Percentiles rank a stretch among this genome's conserved stretches.
These are phyloP conservation scores for Brenthis daphne DNA, from an alignment of 2,888 invertebrate species.

Conservation along the genomic window DNA sequence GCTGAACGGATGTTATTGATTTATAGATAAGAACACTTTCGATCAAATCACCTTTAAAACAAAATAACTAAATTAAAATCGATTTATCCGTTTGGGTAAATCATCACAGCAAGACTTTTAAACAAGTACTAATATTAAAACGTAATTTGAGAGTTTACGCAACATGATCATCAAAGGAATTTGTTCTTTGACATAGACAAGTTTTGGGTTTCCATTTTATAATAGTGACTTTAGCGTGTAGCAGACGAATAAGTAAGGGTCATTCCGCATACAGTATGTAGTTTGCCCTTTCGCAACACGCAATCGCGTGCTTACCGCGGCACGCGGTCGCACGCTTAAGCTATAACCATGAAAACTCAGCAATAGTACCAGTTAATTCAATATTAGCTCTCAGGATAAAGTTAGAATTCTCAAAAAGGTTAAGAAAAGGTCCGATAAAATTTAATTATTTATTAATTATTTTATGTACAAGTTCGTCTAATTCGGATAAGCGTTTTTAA, in stretches of 20 bases:
- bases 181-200: constrained; percentile 1
- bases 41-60: too few relatives aligned
- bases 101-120: neutral
- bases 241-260: constrained; percentile 57
- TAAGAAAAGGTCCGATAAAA: neutral
- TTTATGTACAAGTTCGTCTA: too few relatives aligned
- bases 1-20: too few relatives aligned
- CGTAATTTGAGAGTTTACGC: neutral
- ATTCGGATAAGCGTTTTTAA: too few relatives aligned
- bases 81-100: too few relatives aligned
- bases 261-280: constrained; percentile 65
- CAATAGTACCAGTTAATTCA: constrained; percentile 2
- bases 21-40: too few relatives aligned
- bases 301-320: constrained; percentile 62
- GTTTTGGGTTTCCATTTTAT: constrained; percentile 14
- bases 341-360: constrained; percentile 12
- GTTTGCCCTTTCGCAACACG: constrained; percentile 66
- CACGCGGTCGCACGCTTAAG: constrained; percentile 22
- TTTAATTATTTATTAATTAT: neutral
- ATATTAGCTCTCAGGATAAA: neutral
- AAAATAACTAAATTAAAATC: too few relatives aligned
- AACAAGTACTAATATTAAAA: neutral
- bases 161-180: neutral
- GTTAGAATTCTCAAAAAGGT: neutral
- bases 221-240: constrained; percentile 60